Evolutionary conservation across 2,888 invertebrate genomes (phyloP).

Genomic region (Acrobasis repandana): DNA sequence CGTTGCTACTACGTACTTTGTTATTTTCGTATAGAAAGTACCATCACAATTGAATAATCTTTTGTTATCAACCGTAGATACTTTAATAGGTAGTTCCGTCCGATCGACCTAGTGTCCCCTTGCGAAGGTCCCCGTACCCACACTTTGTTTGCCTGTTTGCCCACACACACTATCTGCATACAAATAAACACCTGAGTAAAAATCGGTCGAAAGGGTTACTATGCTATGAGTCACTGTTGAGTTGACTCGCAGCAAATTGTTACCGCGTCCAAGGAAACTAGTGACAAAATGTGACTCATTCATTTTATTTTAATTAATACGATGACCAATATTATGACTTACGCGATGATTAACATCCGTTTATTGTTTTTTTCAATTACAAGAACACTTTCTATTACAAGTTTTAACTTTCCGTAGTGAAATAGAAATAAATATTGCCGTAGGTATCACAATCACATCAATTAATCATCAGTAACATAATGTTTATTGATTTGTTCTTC

Average conservation of each 20-base stretch:
- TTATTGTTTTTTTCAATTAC: not conserved
- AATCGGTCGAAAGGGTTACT: constrained; percentile 22
- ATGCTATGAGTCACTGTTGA: constrained; percentile 11
- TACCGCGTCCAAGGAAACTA: constrained; percentile 11
- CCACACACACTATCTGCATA: constrained; percentile 19
- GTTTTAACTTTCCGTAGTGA: too few relatives aligned
- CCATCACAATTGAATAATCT: not conserved
- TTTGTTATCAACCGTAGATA: not conserved
- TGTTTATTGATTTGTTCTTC: constrained; percentile 13
- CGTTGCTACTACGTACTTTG: too few relatives aligned
- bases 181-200: constrained; percentile 22
- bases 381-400: too few relatives aligned
- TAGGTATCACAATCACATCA: not conserved
- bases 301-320: constrained; percentile 12
- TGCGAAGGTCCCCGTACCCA: constrained; percentile 8
- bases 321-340: constrained; percentile 3
- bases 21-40: too few relatives aligned
- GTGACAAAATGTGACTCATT: constrained; percentile 10
- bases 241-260: not conserved
- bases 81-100: not conserved
- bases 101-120: not conserved
- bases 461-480: constrained; percentile 2
- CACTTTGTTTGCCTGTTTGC: constrained; percentile 19
- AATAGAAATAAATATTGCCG: too few relatives aligned
- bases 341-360: constrained; percentile 19